These are phyloP conservation scores for Teleiodes luculella DNA, from an alignment of 2,888 invertebrate species.

Conservation along the genomic window DNA sequence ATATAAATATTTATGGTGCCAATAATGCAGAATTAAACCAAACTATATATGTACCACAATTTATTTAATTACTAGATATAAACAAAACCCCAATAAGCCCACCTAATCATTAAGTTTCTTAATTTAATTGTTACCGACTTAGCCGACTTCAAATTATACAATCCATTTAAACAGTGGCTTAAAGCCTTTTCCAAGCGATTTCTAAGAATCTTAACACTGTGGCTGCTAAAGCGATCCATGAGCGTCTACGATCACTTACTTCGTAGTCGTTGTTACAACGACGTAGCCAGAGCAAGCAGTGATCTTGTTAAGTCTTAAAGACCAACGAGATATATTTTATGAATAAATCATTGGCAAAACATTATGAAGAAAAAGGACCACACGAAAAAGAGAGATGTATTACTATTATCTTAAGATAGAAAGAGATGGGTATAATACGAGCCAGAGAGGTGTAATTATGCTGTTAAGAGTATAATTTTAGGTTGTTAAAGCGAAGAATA, in stretches of 20 bases:
- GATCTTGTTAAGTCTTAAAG: constrained; percentile 23
- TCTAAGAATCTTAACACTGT: constrained; percentile 34
- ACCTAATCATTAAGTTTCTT: background rate
- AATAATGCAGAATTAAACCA: too few relatives aligned
- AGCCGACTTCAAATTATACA: constrained; percentile 22
- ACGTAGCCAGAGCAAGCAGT: background rate
- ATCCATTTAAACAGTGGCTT: constrained; percentile 46
- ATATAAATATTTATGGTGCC: too few relatives aligned
- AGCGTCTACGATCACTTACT: background rate
- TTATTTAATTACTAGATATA: background rate
- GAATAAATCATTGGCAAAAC: constrained; percentile 53
- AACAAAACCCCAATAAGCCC: background rate
- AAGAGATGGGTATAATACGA: constrained; percentile 40
- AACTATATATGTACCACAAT: background rate
- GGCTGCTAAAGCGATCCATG: background rate
- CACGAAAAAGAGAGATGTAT: constrained; percentile 34
- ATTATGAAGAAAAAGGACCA: constrained; percentile 40
- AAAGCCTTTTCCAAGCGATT: constrained; percentile 42
- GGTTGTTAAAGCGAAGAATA: constrained; percentile 52
- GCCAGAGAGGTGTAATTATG: constrained; percentile 58
- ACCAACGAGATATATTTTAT: constrained; percentile 43
- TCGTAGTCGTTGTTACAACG: too few relatives aligned
- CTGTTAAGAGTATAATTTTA: constrained; percentile 64
- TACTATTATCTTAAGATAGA: constrained; percentile 26
- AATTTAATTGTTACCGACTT: constrained; percentile 6